Evolutionary conservation across 92 coral and sea anemone species (phyloP).

Genomic region (Bergia sp.): DNA sequence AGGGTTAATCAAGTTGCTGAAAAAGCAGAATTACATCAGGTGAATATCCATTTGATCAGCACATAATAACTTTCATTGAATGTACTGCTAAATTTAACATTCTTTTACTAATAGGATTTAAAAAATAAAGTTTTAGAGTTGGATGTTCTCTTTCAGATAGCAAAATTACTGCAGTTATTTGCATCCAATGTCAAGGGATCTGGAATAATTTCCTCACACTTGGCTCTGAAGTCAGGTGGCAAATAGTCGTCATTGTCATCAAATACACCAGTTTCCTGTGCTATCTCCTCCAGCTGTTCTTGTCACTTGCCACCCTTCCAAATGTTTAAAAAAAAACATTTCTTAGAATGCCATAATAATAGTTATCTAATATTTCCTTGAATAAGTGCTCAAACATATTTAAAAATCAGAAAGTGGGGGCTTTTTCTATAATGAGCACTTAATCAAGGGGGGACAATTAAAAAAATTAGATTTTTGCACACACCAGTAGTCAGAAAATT

Average conservation of each 20-base stretch:
- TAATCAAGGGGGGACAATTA: neutral
- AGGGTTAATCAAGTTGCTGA: neutral
- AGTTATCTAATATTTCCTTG: neutral
- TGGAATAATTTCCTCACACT: slow-evolving; percentile 21
- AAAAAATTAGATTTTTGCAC: neutral
- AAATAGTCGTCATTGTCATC: slow-evolving; percentile 14
- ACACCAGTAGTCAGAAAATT: neutral
- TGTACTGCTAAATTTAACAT: neutral
- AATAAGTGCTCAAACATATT: neutral
- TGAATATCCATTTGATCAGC: neutral
- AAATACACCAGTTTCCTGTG: slow-evolving; percentile 7
- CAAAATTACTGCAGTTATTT: neutral
- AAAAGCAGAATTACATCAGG: neutral
- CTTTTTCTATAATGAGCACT: neutral
- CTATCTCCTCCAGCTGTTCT: slow-evolving; percentile 20
- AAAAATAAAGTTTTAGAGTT: slow-evolving; percentile 1
- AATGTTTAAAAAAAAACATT: neutral
- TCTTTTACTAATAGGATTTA: neutral
- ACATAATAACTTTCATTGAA: neutral
- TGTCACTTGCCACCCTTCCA: slow-evolving; percentile 17
- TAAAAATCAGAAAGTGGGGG: neutral
- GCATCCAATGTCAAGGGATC: neutral
- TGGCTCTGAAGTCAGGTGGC: neutral
- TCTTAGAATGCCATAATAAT: neutral
- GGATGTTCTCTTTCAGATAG: slow-evolving; percentile 25